Conservation (phyloP, 2,797 vertebrate species). For the Acipenser transmontanus region DNA sequence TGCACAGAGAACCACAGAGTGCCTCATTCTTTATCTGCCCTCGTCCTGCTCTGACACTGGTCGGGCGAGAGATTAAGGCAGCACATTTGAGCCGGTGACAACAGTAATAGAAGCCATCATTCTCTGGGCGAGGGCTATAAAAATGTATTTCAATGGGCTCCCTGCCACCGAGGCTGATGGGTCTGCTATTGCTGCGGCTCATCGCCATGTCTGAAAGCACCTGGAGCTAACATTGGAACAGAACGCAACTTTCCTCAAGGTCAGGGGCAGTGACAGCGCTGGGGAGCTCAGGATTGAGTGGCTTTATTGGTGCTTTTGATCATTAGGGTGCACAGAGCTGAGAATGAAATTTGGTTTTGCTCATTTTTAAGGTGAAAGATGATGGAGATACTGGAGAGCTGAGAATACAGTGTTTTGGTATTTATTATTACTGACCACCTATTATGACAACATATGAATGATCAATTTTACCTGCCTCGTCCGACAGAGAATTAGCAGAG, state of each 20-base stretch:
- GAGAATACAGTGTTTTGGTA: no score
- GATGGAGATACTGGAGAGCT: no score
- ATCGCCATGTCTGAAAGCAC: neutral
- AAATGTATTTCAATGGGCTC: neutral
- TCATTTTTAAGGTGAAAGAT: no score
- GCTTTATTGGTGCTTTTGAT: neutral
- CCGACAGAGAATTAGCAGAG: no score
- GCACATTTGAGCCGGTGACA: conserved; percentile 4
- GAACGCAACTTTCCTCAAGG: neutral
- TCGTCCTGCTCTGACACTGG: neutral
- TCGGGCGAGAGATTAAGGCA: conserved; percentile 4
- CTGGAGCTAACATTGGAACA: neutral
- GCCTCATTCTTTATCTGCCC: neutral
- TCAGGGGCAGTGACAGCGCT: neutral
- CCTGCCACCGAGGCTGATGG: neutral
- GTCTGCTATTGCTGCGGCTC: neutral
- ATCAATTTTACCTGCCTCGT: no score
- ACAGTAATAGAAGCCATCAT: conserved; percentile 5
- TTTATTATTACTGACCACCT: no score
- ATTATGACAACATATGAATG: no score
- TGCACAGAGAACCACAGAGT: no score
- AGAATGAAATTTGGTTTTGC: no score
- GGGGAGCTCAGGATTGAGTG: neutral
- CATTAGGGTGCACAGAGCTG: no score
- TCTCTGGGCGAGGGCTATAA: neutral